Percentiles rank a stretch among this genome's conserved stretches.
Evolutionary conservation across 1,140 invertebrate species (phyloP).

Genomic region (Latrodectus geometricus): DNA sequence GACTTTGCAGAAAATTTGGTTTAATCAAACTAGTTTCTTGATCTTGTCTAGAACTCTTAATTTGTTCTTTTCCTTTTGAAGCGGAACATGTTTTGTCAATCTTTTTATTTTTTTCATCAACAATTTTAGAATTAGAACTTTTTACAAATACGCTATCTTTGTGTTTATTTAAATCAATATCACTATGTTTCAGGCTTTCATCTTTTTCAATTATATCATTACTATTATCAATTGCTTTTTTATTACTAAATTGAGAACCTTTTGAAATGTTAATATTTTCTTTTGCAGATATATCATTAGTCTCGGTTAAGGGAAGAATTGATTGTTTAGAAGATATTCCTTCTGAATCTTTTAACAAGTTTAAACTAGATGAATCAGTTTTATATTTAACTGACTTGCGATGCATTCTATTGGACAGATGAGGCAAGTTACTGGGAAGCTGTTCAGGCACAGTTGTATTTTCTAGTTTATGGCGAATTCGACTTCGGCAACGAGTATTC

Average conservation of each 20-base stretch:
- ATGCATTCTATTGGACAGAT: conserved; percentile 24
- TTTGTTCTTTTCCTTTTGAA: no score
- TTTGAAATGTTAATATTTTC: background rate
- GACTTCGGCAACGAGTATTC: conserved; percentile 19
- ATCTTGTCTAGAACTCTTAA: no score
- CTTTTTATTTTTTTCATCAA: no score
- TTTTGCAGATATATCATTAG: background rate
- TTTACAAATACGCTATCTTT: no score
- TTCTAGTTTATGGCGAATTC: background rate
- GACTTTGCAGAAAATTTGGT: no score
- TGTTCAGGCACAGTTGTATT: background rate
- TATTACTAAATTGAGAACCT: background rate
- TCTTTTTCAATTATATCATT: no score
- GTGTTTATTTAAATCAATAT: no score
- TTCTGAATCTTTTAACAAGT: background rate
- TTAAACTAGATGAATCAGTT: background rate
- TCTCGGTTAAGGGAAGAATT: background rate
- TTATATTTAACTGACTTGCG: conserved; percentile 53
- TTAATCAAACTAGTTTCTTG: no score
- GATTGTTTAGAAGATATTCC: background rate
- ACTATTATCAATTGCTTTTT: no score
- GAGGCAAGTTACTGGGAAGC: background rate
- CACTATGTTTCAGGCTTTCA: no score
- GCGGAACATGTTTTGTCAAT: no score
- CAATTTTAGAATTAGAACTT: no score